phyloP scores from a whole-genome alignment of 2,797 vertebrate species.

The Darevskia nairensis region DNA sequence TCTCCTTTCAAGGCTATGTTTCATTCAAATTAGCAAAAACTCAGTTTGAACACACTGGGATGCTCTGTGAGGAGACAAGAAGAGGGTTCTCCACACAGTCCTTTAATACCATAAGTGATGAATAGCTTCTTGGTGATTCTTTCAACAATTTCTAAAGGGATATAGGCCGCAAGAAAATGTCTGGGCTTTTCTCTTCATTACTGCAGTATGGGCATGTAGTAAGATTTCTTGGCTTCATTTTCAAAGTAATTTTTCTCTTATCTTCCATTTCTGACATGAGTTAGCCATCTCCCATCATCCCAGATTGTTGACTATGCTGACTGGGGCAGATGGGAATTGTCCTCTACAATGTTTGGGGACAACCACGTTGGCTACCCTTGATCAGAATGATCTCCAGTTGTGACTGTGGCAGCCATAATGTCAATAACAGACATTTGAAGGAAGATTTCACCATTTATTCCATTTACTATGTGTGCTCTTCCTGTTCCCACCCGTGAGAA shows the following conservation, averaged over 20 bases:
- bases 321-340: too few species aligned
- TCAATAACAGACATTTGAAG: not conserved
- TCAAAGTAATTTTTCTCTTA: not conserved
- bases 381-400: not conserved
- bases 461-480: rapidly evolving
- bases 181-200: not conserved
- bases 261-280: too few species aligned
- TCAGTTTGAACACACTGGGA: not conserved
- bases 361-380: too few species aligned
- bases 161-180: not conserved
- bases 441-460: rapidly evolving
- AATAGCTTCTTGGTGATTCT: not conserved
- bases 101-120: not conserved
- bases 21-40: rapidly evolving
- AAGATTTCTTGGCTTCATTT: not conserved
- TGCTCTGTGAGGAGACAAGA: not conserved
- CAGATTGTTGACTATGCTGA: too few species aligned
- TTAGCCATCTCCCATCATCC: too few species aligned
- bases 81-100: not conserved
- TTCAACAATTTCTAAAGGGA: too few species aligned
- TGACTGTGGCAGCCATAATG: not conserved
- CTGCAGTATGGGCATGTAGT: rapidly evolving
- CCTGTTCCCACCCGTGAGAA: not conserved
- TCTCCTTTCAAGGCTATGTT: slow-evolving; percentile 3
- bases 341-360: too few species aligned